Base-by-base conservation (phyloP, 2,888 invertebrate genomes). In the Dendrolimus pini region DNA sequence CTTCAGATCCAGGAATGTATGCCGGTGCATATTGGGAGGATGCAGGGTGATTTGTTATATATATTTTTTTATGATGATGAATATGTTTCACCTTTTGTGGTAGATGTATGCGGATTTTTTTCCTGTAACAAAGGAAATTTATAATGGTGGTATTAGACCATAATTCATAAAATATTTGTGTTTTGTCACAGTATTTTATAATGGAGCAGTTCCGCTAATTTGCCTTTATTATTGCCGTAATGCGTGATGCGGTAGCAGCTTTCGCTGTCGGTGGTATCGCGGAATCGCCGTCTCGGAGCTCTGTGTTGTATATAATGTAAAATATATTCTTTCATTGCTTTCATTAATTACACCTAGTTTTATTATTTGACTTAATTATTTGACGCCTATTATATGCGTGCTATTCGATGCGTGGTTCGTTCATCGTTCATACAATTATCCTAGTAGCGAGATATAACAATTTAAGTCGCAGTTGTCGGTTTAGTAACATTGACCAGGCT, bases 31-130 rank as follows among this genome's bases (percentile, higher is more conserved):
- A 90, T 64, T 89, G 88, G 41, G 90, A 82, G 64, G 83, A 67
- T 59, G 89, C 86, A 61, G 88, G 83, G 71, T 91, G 88, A 71
- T 91, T 88, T 62, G 91, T 91, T 63, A 91, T 91, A 66, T 91
- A 91, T 68, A 91, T 85, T 74, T 91, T 91, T 81, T 91, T 91
- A 65, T 91, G 91, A 69, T 91, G 91, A 72, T 91, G 90, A 73
- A 91, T 91, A 69, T 91, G 91, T 79, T 90, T 91, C 78, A 91
- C 91, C 74, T 89, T 89, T 81, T 91, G 90, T 72, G 91, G 91
- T 81, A 91, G 87, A 82, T 91, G 91, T 77, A 91, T 91, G 77
- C 90, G 90, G 75, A 91, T 91, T 80, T 91, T 91, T 82, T 91
- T 91, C 78, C 91, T 91, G 89, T 58, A 90, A 90, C 87, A 89